phyloP scores from a whole-genome alignment of 2,888 invertebrate species.

The Acronicta psi region DNA sequence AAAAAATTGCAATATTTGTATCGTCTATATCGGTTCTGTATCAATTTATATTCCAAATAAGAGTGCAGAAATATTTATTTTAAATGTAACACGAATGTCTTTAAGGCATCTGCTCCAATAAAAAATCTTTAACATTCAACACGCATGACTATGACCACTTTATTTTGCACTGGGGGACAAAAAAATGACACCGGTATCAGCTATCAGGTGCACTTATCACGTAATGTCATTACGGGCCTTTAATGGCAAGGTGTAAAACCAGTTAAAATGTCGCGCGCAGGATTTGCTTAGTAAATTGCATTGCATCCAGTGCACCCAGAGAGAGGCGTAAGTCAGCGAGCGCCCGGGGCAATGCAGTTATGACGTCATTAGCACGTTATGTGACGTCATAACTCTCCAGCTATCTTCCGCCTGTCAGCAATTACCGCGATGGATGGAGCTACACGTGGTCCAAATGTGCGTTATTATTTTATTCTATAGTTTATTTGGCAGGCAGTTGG shows the following conservation, averaged over 20 bases:
- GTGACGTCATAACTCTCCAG: slow-evolving; percentile 84
- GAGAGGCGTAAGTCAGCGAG: slow-evolving; percentile 71
- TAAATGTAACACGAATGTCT: slow-evolving; percentile 24
- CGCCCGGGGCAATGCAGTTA: slow-evolving; percentile 84
- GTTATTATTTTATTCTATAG: slow-evolving; percentile 69
- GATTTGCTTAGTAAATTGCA: slow-evolving; percentile 74
- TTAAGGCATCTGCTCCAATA: slow-evolving; percentile 30
- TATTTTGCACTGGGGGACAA: slow-evolving; percentile 39
- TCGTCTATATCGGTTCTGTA: slow-evolving; percentile 14
- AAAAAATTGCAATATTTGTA: slow-evolving; percentile 22
- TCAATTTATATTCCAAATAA: slow-evolving; percentile 35
- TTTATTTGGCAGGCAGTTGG: slow-evolving; percentile 55
- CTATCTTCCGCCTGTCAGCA: slow-evolving; percentile 86
- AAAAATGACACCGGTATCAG: slow-evolving; percentile 41
- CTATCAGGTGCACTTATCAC: slow-evolving; percentile 49
- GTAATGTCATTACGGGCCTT: slow-evolving; percentile 50
- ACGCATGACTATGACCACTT: slow-evolving; percentile 50
- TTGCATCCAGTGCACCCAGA: slow-evolving; percentile 72
- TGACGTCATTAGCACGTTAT: slow-evolving; percentile 87
- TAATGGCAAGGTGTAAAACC: slow-evolving; percentile 63
- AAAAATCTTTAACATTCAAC: slow-evolving; percentile 38
- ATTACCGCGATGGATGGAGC: slow-evolving; percentile 81
- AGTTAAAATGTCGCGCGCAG: slow-evolving; percentile 61
- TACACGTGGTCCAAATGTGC: slow-evolving; percentile 78
- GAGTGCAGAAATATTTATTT: slow-evolving; percentile 39